Base-by-base conservation (phyloP, 2,113 vertebrate genomes). In the Phaetusa simplex region DNA sequence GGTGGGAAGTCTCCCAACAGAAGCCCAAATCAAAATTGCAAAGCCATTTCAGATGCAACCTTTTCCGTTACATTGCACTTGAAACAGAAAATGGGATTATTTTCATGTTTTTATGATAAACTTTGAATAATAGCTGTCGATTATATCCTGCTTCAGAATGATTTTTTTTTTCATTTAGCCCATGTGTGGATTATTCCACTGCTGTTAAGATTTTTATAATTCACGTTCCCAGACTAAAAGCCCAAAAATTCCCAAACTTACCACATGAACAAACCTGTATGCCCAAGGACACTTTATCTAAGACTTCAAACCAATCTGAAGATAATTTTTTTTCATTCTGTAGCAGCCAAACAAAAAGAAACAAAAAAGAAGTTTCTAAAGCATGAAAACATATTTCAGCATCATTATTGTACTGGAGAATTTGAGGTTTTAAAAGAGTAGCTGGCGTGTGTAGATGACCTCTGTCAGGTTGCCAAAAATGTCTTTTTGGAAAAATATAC, bases 381-480 rank as follows among this genome's bases (percentile, higher is more conserved):
- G 21, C 77, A 81, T 16, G 43, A 84, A 86, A 91, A 84, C 23
- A 8, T 49, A 77, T 47, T 66, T 77, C 80, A 67, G 43, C 64
- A 91, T 78, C 52, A 43, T 86, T 83, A 69, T 8, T 26, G 14
- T 13, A 34, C 12, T 5, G 14, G 64, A 92, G 36, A 93, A 78
- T 45, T 21, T 18, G 27, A 62, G 24, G 15, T 38, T 95, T 86
- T 79, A 52, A 71, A 84, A 67, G 62, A 86, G 20, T 7, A 81
- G 38, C 72, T 67, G 29, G 42, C 13, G 14, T 8, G n/a, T 12
- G 10, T 11, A 67, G 88, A 8, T 72, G 80, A 93, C 93, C 95
- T 93, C 82, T 91, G 67, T 69, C 94, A 79, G 40, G 12, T 59
- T 81, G 59, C 34, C 83, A 92, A 85, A 97, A 95, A 79, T 5